These are phyloP conservation scores for Hemitrygon akajei DNA, from an alignment of 2,797 vertebrate genomes.

Conservation along the genomic window DNA sequence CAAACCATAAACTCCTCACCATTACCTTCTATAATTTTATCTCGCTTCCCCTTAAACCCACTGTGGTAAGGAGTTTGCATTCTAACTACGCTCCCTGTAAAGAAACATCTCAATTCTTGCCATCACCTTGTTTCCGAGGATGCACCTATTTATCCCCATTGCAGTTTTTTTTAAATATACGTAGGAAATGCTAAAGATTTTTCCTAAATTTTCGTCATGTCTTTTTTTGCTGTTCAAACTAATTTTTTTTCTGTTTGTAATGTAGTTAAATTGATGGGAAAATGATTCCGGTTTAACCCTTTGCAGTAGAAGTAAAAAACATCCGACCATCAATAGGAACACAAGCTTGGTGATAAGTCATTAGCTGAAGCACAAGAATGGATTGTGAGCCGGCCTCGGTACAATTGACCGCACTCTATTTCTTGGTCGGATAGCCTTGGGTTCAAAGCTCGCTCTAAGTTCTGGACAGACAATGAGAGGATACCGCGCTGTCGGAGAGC, in stretches of 20 bases:
- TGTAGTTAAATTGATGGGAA: not conserved
- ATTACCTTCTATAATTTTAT: not conserved
- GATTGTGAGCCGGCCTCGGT: not conserved
- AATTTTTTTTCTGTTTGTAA: not conserved
- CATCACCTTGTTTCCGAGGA: not conserved
- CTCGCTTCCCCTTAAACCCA: not conserved
- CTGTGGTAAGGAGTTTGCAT: too few species aligned
- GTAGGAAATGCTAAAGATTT: not conserved
- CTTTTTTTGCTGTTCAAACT: not conserved
- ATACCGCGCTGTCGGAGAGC: too few species aligned
- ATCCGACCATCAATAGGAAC: not conserved
- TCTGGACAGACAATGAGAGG: too few species aligned
- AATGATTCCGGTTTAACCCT: not conserved
- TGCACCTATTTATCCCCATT: not conserved
- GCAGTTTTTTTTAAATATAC: not conserved
- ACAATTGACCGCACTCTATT: too few species aligned
- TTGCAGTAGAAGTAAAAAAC: not conserved
- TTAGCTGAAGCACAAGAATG: too few species aligned
- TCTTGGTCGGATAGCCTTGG: too few species aligned
- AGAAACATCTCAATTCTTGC: too few species aligned
- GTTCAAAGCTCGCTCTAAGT: too few species aligned
- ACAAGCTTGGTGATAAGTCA: not conserved
- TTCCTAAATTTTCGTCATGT: not conserved
- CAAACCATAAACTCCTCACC: too few species aligned
- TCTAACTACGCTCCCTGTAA: too few species aligned